phyloP scores from a whole-genome alignment of 35 echinoderm and acorn worm genomes.

The Heliocidaris erythrogramma region DNA sequence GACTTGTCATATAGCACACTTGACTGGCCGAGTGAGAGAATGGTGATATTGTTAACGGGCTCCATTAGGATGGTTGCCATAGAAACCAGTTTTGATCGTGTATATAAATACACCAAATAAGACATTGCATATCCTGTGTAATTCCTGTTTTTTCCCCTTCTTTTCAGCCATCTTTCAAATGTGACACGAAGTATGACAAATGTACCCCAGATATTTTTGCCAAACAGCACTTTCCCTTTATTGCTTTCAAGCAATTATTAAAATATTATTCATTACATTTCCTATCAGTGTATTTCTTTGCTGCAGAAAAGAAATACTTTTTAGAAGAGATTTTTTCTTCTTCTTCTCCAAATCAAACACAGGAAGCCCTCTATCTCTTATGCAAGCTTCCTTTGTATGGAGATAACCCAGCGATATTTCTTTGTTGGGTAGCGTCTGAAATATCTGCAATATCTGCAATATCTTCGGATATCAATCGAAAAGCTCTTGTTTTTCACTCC shows the following conservation, averaged over 20 bases:
- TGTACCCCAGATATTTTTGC: background rate
- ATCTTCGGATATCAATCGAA: no score
- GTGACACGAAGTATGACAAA: background rate
- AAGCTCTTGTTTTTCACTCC: no score
- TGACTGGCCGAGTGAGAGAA: background rate
- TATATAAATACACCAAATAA: background rate
- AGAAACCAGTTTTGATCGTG: background rate
- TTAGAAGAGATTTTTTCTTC: no score
- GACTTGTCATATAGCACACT: background rate
- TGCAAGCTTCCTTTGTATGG: no score
- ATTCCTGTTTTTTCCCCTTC: no score
- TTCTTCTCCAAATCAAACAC: no score
- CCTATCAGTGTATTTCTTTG: no score
- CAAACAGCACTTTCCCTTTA: background rate
- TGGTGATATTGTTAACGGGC: background rate
- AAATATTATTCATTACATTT: background rate
- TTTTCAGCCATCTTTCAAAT: background rate
- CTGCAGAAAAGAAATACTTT: no score
- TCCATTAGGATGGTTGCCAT: background rate
- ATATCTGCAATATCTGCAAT: no score
- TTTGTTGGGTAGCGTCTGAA: no score
- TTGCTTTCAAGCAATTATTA: background rate
- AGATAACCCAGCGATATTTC: no score
- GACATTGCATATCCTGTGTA: background rate
- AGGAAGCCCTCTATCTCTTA: no score